Evolutionary conservation across 2,888 invertebrate species (phyloP), one percentile per base, ranked within the genome.

Genomic region (Chaetogeoica ovagalla): DNA sequence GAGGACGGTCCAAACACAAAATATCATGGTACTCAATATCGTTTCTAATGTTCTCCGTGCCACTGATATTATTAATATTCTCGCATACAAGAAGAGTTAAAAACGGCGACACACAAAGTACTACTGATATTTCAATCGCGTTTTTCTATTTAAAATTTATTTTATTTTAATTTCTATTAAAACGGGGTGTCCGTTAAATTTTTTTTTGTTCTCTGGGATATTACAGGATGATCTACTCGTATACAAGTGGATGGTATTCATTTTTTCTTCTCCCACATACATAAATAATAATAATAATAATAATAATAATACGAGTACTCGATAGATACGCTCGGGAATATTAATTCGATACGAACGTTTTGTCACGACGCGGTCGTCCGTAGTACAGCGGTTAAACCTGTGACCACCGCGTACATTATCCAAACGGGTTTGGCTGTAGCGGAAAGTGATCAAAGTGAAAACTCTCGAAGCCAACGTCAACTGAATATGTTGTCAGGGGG

Each of bases 391-490:
- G 68, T 37, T 59, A 76, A 76, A 76, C 68, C 30, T 62, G 77
- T 62, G 77, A 52, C 23, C 52, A 52, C 23, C 52, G 37, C 37
- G 30, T 30, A 30, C 48, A 76, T 68, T 43, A n/a, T 59, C 59
- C 59, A 76, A 76, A 76, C 79, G 63, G 57, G 79, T 79, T 70
- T 71, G 21, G 17, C 19, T 52, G 60, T 37, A 23, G 23, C 79
- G 63, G 71, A 71, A 55, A 71, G 79, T 65, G 65, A 71, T 71
- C 71, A 71, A 79, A 79, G 79, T 71, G 79, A 79, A 79, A 79
- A 79, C 79, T 71, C 70, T 39, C 65, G 4, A n/a, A 66, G 75
- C 43, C 69, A 70, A 69, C 62, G 77, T 77, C 79, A 79, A 79
- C 79, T 77, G 69, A 39, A 77, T 70, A 23, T 52, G 8, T 23